phyloP scores from a whole-genome alignment of 2,888 invertebrate species.

The Cremastobaeus sp. region DNA sequence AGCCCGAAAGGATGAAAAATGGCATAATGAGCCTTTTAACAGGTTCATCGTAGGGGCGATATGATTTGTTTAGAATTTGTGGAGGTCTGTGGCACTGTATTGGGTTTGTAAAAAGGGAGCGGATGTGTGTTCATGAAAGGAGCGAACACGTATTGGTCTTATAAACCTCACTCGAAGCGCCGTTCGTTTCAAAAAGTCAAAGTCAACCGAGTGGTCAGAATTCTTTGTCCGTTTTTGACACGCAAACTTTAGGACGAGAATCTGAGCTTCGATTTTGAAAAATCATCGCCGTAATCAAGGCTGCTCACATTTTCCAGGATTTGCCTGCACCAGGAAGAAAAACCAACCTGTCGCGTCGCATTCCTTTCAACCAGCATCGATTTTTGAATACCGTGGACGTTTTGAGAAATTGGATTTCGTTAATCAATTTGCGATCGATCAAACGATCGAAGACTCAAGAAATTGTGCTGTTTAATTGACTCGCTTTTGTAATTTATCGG shows the following conservation, averaged over 20 bases:
- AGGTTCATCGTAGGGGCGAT: slow-evolving; percentile 44
- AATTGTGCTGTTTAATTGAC: no score
- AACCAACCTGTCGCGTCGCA: not conserved
- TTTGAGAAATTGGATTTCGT: no score
- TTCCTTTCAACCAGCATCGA: no score
- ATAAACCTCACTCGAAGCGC: slow-evolving; percentile 37
- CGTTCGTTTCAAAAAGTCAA: slow-evolving; percentile 46
- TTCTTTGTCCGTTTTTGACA: slow-evolving; percentile 39
- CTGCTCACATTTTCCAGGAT: not conserved
- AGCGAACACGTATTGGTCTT: slow-evolving; percentile 31
- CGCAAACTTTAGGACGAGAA: slow-evolving; percentile 12
- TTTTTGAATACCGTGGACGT: no score
- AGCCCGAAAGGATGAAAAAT: slow-evolving; percentile 37
- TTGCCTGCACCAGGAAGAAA: not conserved
- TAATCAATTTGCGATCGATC: no score
- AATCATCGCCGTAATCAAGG: slow-evolving; percentile 4
- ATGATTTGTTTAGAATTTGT: slow-evolving; percentile 49
- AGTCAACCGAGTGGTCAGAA: slow-evolving; percentile 23
- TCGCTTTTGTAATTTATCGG: no score
- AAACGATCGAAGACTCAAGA: no score
- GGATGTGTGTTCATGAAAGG: slow-evolving; percentile 47
- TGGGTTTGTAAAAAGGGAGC: slow-evolving; percentile 41
- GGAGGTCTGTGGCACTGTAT: slow-evolving; percentile 33
- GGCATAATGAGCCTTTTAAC: slow-evolving; percentile 52
- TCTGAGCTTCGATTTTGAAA: slow-evolving; percentile 14